phyloP scores from a whole-genome alignment of 2,113 vertebrate species.

The Microcebus ravelobensis region DNA sequence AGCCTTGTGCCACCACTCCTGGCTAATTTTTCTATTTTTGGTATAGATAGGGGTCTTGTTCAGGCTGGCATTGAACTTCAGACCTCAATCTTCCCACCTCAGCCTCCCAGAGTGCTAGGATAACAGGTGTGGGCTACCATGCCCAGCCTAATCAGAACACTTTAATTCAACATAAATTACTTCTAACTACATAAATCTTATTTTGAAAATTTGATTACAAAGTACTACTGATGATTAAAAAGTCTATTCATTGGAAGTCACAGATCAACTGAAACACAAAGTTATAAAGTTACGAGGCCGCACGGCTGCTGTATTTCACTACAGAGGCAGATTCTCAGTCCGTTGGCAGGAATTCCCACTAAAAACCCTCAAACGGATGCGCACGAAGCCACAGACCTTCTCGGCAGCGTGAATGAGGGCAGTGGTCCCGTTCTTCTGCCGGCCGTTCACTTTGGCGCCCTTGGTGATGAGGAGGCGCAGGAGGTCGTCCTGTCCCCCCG shows the following conservation, averaged over 20 bases:
- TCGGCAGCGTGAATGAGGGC: constrained; percentile 97
- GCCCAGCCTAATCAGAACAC: no score
- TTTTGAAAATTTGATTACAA: constrained; percentile 27
- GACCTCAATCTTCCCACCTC: no score
- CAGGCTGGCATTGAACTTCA: no score
- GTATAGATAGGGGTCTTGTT: no score
- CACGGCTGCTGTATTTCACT: neutral
- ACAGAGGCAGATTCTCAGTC: neutral
- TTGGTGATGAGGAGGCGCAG: constrained; percentile 94
- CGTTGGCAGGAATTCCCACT: neutral
- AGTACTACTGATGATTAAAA: neutral
- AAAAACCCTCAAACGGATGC: neutral
- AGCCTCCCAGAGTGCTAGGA: no score
- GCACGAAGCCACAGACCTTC: constrained; percentile 87
- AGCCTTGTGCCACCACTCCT: no score
- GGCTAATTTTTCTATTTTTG: no score
- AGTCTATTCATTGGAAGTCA: neutral
- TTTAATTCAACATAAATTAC: neutral
- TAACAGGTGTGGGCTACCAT: no score
- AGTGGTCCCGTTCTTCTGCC: constrained; percentile 96
- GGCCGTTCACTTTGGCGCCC: constrained; percentile 93
- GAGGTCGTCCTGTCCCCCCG: constrained; percentile 96
- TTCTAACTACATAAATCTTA: neutral
- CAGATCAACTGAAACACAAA: neutral
- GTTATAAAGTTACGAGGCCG: neutral